Base-by-base conservation (phyloP, 2,888 invertebrate genomes). In the Drosophila multiciliata region DNA sequence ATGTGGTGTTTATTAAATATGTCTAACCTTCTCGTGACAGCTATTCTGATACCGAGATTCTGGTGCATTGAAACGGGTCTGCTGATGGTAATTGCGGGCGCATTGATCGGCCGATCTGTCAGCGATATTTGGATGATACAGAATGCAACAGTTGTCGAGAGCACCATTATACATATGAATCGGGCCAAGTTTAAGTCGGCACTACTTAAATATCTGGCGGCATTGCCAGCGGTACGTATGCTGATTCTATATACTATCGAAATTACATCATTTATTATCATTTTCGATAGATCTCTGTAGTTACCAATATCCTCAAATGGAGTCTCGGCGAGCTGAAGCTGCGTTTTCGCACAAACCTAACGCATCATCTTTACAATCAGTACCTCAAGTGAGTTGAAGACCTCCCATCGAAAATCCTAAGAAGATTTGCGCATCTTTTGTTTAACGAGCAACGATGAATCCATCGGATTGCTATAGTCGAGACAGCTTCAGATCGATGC, bases 121-220 rank as follows among this genome's bases (percentile, higher is more conserved):
- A 99, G 99, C 91, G 99, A 99, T 93, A 95, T 99, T 61, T 99
- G 99, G 98, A 96, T 99, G 94, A 99, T 99, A 83, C 97, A 97
- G 90, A 98, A 97, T 92, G 97, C 97, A 15, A 99, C 99, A 2
- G 95, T 97, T 64, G 96, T 99, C 84, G 99, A 99, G 94, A 97
- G 98, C 92, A 96, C 98, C 7, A 99, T 99, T 77, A 98, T 99
- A 85, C 96, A 97, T 78, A 97, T 97, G 95, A 95, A 99, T 92
- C 95, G 94, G 73, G 92, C 94, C 9, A 94, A 96, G 71, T 99
- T 99, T 93, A 95, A 95, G 91, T 94, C 94, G 78, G 95, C 97
- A 61, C 94, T 99, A 50, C 90, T 96, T 40, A 95, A 96, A 91
- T 97, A 98, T 93, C 94, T 98, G 86, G 94, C 96, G 58, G 96